Percentiles rank a stretch among this genome's conserved stretches.
These are phyloP conservation scores for Hoplias malabaricus DNA, from an alignment of 2,113 vertebrate species.

Conservation along the genomic window DNA sequence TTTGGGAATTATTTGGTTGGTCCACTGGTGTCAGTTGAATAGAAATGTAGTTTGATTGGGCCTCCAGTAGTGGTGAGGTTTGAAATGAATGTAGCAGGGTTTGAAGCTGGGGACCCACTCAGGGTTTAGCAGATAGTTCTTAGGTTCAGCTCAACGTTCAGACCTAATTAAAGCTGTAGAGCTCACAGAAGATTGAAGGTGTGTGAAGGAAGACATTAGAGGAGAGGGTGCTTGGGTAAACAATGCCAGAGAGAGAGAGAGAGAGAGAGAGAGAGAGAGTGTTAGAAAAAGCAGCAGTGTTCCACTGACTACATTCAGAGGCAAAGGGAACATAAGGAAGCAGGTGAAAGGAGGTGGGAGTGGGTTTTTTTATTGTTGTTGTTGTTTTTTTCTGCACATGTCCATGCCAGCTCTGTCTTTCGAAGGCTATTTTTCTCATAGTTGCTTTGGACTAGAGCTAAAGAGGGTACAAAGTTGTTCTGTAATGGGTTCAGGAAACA, in stretches of 20 bases:
- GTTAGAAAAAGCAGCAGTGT: background rate
- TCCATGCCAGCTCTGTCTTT: background rate
- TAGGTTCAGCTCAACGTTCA: background rate
- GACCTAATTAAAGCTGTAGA: background rate
- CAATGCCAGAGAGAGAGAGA: background rate
- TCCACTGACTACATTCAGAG: background rate
- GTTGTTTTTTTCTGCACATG: too few species aligned
- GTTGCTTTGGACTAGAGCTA: background rate
- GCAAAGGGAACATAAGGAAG: background rate
- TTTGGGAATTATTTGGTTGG: too few species aligned
- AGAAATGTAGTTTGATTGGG: too few species aligned
- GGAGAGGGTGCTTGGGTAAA: background rate
- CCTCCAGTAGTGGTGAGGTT: too few species aligned
- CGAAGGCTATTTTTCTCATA: conserved; percentile 2
- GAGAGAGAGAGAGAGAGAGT: background rate
- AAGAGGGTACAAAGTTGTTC: background rate
- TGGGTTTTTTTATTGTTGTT: too few species aligned
- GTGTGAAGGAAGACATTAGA: background rate
- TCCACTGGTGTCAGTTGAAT: too few species aligned
- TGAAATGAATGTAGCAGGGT: background rate
- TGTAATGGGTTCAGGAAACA: background rate
- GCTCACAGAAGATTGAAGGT: background rate
- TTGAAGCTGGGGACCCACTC: background rate
- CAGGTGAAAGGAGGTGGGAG: background rate
- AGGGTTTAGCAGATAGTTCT: background rate